A percentile compares a stretch with the other conserved stretches of the same genome.
Conservation (phyloP, 2,888 invertebrate species). For the Ophion slaviceki region DNA sequence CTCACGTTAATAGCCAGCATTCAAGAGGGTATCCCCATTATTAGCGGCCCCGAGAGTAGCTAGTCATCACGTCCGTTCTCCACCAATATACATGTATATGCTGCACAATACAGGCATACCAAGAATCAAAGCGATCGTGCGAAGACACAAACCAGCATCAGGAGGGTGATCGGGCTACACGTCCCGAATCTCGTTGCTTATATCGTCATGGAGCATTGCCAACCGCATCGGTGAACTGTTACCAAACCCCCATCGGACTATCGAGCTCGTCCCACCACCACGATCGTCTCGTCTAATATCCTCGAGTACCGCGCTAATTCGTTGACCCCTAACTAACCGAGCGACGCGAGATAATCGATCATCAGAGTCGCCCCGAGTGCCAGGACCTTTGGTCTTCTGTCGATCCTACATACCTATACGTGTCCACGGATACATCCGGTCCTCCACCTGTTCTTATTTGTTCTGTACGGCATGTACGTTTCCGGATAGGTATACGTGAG, state of each 20-base stretch:
- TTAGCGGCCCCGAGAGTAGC: conserved; percentile 54
- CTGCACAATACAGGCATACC: conserved; percentile 7
- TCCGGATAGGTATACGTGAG: not conserved
- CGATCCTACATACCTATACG: not conserved
- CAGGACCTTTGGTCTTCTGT: conserved; percentile 60
- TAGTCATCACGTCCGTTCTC: conserved; percentile 24
- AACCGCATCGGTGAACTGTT: conserved; percentile 33
- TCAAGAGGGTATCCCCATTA: conserved; percentile 51
- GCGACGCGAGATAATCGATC: conserved; percentile 68
- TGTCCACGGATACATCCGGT: not conserved
- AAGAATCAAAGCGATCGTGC: conserved; percentile 29
- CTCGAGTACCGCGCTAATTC: conserved; percentile 80
- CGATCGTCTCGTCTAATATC: conserved; percentile 77
- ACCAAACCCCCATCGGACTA: conserved; percentile 28
- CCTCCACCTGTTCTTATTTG: conserved; percentile 47
- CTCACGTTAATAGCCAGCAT: conserved; percentile 59
- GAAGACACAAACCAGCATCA: conserved; percentile 21
- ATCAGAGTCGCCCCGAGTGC: conserved; percentile 51
- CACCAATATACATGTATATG: conserved; percentile 1
- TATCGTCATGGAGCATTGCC: conserved; percentile 26
- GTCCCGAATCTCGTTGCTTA: conserved; percentile 25
- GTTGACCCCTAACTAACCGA: conserved; percentile 71
- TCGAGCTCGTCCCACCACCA: conserved; percentile 18
- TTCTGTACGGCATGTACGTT: not conserved
- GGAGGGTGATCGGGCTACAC: conserved; percentile 43